A percentile compares a stretch with the other conserved stretches of the same genome.
phyloP scores from a whole-genome alignment of 1,140 invertebrate genomes.

The Pseudomyrmex flavicornis region DNA sequence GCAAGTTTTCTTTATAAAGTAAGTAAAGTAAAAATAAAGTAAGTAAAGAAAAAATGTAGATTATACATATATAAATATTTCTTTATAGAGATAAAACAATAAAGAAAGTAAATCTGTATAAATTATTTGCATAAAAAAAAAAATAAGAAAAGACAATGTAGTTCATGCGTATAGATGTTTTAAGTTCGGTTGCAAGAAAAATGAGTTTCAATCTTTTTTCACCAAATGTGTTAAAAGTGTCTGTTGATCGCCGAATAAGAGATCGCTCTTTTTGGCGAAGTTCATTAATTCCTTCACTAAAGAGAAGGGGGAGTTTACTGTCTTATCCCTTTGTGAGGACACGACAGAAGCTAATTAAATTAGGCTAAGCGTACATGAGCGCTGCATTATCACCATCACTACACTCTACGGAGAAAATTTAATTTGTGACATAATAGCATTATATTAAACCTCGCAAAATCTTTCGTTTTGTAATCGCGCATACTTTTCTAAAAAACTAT shows the following conservation, averaged over 20 bases:
- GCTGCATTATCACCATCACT: background rate
- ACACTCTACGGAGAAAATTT: slow-evolving; percentile 34
- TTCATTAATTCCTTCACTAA: slow-evolving; percentile 49
- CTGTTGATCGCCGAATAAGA: background rate
- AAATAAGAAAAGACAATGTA: too few relatives aligned
- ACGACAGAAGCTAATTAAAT: slow-evolving; percentile 58
- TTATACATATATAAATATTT: too few relatives aligned
- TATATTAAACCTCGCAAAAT: slow-evolving; percentile 22
- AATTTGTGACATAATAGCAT: slow-evolving; percentile 28
- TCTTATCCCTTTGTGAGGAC: slow-evolving; percentile 30
- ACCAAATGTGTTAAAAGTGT: background rate
- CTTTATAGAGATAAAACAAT: too few relatives aligned
- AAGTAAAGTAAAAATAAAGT: too few relatives aligned
- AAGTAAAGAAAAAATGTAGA: too few relatives aligned
- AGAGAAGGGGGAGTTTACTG: background rate
- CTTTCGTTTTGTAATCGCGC: background rate
- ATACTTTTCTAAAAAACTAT: background rate
- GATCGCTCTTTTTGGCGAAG: slow-evolving; percentile 18
- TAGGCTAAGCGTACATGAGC: slow-evolving; percentile 27
- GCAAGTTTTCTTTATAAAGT: too few relatives aligned
- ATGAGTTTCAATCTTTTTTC: background rate
- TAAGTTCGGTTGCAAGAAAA: background rate
- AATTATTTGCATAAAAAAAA: too few relatives aligned
- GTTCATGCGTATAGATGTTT: too few relatives aligned
- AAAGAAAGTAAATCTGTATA: too few relatives aligned